A percentile compares a stretch with the other conserved stretches of the same genome.
These are phyloP conservation scores for Anastrepha ludens DNA, from an alignment of 1,140 invertebrate species.

Conservation along the genomic window DNA sequence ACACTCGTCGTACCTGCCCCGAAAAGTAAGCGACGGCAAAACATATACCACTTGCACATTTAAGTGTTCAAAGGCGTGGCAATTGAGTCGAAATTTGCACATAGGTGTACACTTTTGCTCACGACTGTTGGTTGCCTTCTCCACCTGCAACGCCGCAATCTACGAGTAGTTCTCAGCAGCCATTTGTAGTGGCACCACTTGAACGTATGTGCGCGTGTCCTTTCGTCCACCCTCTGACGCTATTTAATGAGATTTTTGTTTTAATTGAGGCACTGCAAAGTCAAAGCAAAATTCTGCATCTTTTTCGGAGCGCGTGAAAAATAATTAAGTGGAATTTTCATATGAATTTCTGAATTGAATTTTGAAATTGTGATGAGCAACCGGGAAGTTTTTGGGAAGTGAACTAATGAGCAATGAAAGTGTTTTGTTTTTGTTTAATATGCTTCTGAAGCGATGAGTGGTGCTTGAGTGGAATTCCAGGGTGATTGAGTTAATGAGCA, in stretches of 20 bases:
- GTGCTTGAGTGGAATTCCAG: background rate
- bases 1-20: conserved; percentile 4
- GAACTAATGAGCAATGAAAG: background rate
- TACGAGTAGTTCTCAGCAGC: background rate
- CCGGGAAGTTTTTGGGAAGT: background rate
- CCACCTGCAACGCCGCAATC: background rate
- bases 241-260: background rate
- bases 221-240: background rate
- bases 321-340: conserved; percentile 51
- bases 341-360: conserved; percentile 36
- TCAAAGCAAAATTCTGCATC: background rate
- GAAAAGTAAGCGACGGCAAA: background rate
- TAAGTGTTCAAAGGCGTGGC: background rate
- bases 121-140: background rate
- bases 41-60: background rate
- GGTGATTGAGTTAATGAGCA: conserved; percentile 27
- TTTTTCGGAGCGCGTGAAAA: conserved; percentile 11
- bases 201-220: background rate
- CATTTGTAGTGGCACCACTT: conserved; percentile 2
- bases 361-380: conserved; percentile 34
- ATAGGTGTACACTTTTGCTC: background rate
- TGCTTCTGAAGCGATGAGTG: background rate
- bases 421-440: background rate
- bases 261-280: conserved; percentile 42
- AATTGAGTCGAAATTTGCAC: background rate